phyloP scores from a whole-genome alignment of 1,140 invertebrate species.

The Cryptotermes secundus region DNA sequence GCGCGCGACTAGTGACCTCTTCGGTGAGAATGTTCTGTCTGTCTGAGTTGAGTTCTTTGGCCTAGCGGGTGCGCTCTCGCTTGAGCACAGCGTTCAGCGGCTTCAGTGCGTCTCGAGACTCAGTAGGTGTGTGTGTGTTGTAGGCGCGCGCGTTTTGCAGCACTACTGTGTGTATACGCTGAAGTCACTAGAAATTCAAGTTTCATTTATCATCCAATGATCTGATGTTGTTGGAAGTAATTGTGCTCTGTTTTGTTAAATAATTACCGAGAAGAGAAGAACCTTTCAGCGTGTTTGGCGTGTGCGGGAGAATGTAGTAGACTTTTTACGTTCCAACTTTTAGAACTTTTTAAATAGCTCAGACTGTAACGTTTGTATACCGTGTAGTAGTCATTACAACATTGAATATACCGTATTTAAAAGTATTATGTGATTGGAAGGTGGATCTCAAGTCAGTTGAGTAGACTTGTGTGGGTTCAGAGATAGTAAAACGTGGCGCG shows the following conservation, averaged over 20 bases:
- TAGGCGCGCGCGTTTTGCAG: neutral
- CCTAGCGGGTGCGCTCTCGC: neutral
- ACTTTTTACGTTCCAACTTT: neutral
- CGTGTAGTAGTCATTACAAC: neutral
- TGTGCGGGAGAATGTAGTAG: neutral
- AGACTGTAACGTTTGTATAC: neutral
- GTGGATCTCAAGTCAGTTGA: neutral
- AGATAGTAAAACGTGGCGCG: neutral
- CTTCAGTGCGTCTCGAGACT: neutral
- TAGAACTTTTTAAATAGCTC: neutral
- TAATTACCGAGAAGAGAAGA: neutral
- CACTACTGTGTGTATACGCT: neutral
- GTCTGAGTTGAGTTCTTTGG: conserved; percentile 1
- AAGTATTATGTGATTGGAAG: neutral
- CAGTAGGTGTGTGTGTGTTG: neutral
- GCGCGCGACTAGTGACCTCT: neutral
- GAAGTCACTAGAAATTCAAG: neutral
- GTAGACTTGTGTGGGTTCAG: neutral
- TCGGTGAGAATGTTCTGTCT: conserved; percentile 1
- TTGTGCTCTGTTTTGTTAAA: neutral
- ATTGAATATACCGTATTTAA: neutral
- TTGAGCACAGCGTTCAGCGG: neutral
- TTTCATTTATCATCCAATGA: neutral
- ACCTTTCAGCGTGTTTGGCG: neutral
- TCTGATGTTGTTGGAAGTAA: neutral